Conservation (phyloP, 2,797 vertebrate species). For the Phrynocephalus guinanensis region DNA sequence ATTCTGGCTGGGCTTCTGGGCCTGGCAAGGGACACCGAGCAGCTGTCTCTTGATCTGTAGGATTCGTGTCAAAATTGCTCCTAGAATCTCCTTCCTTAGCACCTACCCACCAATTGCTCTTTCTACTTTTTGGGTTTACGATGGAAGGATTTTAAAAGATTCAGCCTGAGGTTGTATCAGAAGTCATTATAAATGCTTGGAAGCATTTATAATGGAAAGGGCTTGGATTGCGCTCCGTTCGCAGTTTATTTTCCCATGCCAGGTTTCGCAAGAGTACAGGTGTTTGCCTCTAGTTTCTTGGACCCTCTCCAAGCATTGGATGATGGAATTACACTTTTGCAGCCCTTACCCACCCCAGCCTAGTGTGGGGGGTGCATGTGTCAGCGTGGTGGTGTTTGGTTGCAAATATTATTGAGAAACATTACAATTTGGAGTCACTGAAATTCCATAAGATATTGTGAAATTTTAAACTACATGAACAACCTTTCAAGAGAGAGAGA, state of each 20-base stretch:
- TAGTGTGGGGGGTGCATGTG: slow-evolving; percentile 22
- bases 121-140: not conserved
- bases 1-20: not conserved
- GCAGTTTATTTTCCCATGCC: slow-evolving; percentile 13
- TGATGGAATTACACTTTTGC: slow-evolving; percentile 37
- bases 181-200: not conserved
- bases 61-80: slow-evolving; percentile 27
- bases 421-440: slow-evolving; percentile 28
- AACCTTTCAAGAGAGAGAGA: not conserved
- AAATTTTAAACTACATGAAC: slow-evolving; percentile 25
- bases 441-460: slow-evolving; percentile 41
- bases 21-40: not conserved
- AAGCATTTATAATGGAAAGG: not conserved
- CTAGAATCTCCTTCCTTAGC: not conserved
- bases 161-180: not conserved
- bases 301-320: slow-evolving; percentile 35
- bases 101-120: not conserved
- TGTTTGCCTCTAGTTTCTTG: slow-evolving; percentile 33
- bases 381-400: not conserved
- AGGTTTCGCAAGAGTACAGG: slow-evolving; percentile 44
- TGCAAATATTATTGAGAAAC: slow-evolving; percentile 15
- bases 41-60: not conserved
- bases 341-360: not conserved
- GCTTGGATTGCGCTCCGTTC: slow-evolving; percentile 7
- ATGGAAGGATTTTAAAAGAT: slow-evolving; percentile 24